phyloP scores from a whole-genome alignment of 2,113 vertebrate genomes.

The Poeciliopsis prolifica region DNA sequence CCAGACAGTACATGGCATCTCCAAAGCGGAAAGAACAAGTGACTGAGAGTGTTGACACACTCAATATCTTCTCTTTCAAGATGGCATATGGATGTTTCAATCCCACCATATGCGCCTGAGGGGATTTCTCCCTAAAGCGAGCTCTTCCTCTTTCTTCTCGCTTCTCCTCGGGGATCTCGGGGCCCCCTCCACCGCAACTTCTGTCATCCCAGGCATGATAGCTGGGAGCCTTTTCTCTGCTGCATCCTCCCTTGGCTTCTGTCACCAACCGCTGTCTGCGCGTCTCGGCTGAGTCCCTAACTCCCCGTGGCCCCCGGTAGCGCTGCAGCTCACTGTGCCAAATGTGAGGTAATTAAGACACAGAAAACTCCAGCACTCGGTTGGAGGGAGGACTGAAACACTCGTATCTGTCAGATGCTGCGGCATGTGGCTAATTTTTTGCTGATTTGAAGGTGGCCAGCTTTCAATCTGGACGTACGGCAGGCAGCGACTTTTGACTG shows the following conservation, averaged over 20 bases:
- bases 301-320: constrained; percentile 43
- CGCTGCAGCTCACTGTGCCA: constrained; percentile 60
- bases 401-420: constrained; percentile 62
- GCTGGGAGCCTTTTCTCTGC: constrained; percentile 59
- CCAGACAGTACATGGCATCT: constrained; percentile 29
- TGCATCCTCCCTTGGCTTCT: constrained; percentile 67
- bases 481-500: constrained; percentile 29
- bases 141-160: constrained; percentile 59
- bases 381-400: constrained; percentile 55
- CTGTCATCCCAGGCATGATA: constrained; percentile 56
- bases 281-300: constrained; percentile 56
- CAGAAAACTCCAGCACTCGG: constrained; percentile 59
- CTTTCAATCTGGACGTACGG: constrained; percentile 47
- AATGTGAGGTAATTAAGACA: constrained; percentile 77
- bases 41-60: constrained; percentile 28
- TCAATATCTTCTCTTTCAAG: constrained; percentile 45
- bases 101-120: constrained; percentile 52
- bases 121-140: constrained; percentile 59
- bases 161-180: constrained; percentile 50
- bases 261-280: constrained; percentile 70
- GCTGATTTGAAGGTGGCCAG: constrained; percentile 49
- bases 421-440: constrained; percentile 58
- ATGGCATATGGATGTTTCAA: constrained; percentile 60
- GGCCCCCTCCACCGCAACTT: constrained; percentile 38
- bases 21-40: constrained; percentile 22